These are phyloP conservation scores for Aythya fuligula DNA, from an alignment of 2,797 vertebrate species.

Conservation along the genomic window DNA sequence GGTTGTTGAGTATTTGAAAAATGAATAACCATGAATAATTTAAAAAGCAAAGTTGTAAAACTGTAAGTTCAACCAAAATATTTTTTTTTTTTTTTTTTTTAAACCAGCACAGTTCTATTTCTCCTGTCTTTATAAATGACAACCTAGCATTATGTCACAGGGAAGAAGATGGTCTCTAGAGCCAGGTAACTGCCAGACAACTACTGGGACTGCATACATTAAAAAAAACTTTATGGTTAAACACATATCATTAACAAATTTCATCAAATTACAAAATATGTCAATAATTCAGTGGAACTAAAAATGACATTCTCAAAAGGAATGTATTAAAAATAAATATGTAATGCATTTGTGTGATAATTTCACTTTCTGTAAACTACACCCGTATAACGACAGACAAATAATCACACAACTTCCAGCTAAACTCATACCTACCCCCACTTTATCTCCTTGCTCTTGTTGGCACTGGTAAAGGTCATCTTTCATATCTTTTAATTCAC, in stretches of 20 bases:
- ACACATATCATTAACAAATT: neutral
- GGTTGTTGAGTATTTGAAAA: neutral
- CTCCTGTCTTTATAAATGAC: neutral
- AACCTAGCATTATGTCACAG: neutral
- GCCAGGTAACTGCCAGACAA: neutral
- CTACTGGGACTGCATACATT: neutral
- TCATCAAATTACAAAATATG: neutral
- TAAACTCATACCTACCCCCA: conserved; percentile 56
- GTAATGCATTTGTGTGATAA: neutral
- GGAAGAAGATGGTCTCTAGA: neutral
- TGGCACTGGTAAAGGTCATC: conserved; percentile 80
- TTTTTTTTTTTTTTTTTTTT: neutral
- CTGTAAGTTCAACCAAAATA: neutral
- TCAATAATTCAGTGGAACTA: neutral
- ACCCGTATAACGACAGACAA: neutral
- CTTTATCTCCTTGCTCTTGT: conserved; percentile 77
- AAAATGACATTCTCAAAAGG: neutral
- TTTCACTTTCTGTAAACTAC: neutral
- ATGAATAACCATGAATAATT: neutral
- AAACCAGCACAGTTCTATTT: neutral
- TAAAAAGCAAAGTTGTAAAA: neutral
- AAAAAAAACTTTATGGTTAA: neutral
- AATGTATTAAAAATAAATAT: neutral
- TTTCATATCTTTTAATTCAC: conserved; percentile 77
- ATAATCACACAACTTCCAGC: neutral